Evolutionary conservation across 2,888 invertebrate species (phyloP).

Genomic region (Melanchra persicariae): DNA sequence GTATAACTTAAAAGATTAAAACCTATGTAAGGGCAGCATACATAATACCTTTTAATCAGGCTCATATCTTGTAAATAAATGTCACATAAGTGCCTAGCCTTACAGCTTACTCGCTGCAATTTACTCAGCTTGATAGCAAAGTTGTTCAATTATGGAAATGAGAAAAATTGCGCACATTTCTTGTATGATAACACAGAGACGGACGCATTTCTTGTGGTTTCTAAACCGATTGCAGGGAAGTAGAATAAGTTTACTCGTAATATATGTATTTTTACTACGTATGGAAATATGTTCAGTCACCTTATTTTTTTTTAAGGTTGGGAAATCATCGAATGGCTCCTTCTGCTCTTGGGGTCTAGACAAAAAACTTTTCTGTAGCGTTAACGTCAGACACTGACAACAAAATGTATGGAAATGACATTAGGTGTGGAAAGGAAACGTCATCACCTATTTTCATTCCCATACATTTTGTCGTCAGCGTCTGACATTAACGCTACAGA

Average conservation of each 20-base stretch:
- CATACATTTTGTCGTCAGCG: too few relatives aligned
- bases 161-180: slow-evolving; percentile 55
- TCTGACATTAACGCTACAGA: too few relatives aligned
- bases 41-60: background rate
- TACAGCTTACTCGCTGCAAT: slow-evolving; percentile 32
- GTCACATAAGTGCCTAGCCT: too few relatives aligned
- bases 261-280: background rate
- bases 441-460: too few relatives aligned
- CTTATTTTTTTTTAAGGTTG: too few relatives aligned
- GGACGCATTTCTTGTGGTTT: slow-evolving; percentile 54
- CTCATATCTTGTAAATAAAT: slow-evolving; percentile 35
- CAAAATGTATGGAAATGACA: too few relatives aligned
- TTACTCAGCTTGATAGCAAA: slow-evolving; percentile 39
- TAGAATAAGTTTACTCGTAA: background rate
- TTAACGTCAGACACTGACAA: too few relatives aligned
- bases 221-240: slow-evolving; percentile 38
- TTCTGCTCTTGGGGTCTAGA: too few relatives aligned
- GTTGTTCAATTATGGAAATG: slow-evolving; percentile 54
- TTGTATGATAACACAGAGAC: slow-evolving; percentile 44
- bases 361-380: too few relatives aligned
- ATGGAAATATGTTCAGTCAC: background rate
- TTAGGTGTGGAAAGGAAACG: too few relatives aligned
- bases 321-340: too few relatives aligned
- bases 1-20: too few relatives aligned
- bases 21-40: background rate